These are phyloP conservation scores for Habrosyne pyritoides DNA, from an alignment of 2,888 invertebrate genomes.

Conservation along the genomic window DNA sequence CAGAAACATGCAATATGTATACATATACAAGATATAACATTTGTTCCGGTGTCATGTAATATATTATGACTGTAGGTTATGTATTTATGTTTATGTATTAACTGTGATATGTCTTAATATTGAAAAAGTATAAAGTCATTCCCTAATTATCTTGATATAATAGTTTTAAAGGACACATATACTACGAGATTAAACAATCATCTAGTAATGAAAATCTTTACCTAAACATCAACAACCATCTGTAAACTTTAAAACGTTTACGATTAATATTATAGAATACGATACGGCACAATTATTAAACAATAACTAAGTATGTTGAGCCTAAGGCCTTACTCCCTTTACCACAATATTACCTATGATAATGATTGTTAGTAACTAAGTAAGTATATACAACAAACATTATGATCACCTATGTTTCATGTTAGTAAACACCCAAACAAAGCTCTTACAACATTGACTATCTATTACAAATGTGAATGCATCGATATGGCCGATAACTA, in stretches of 20 bases:
- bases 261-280: constrained; percentile 54
- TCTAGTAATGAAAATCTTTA: constrained; percentile 70
- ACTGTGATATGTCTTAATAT: constrained; percentile 56
- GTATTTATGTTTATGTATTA: constrained; percentile 68
- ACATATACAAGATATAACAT: constrained; percentile 38
- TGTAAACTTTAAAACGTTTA: constrained; percentile 76
- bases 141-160: constrained; percentile 57
- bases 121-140: constrained; percentile 51
- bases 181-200: constrained; percentile 46
- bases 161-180: constrained; percentile 39
- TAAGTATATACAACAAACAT: constrained; percentile 43
- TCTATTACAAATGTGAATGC: constrained; percentile 67
- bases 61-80: constrained; percentile 51
- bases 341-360: constrained; percentile 54
- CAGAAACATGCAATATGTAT: constrained; percentile 43
- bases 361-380: constrained; percentile 40
- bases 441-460: constrained; percentile 75
- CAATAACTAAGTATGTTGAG: constrained; percentile 51
- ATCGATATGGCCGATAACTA: constrained; percentile 53
- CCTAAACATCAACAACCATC: constrained; percentile 81
- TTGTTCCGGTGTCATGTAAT: constrained; percentile 56
- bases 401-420: constrained; percentile 33
- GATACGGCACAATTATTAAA: constrained; percentile 59
- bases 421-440: constrained; percentile 57
- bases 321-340: constrained; percentile 71